Conservation (phyloP, 1,140 invertebrate species). For the Papilio machaon region DNA sequence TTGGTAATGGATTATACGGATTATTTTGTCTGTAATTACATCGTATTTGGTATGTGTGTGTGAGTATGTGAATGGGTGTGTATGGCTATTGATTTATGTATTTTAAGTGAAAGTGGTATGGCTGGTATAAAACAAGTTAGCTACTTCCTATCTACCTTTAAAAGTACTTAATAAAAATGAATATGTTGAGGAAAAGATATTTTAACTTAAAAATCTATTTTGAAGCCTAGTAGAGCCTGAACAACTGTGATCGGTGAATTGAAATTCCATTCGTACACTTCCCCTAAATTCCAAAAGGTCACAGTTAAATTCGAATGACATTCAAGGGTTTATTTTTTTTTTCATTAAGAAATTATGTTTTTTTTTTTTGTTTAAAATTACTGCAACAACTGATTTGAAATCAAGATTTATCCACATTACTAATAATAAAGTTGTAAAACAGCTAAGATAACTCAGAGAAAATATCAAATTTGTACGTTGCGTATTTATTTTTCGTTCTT, state of each 20-base stretch:
- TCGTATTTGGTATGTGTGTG: neutral
- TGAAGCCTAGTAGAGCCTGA: no score
- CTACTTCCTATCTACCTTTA: conserved; percentile 23
- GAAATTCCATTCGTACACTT: no score
- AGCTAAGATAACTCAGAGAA: neutral
- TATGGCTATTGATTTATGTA: conserved; percentile 37
- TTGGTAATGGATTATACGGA: conserved; percentile 37
- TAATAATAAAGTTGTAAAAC: neutral
- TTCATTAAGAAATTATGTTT: no score
- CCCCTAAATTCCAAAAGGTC: no score
- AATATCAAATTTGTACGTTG: neutral
- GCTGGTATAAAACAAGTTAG: conserved; percentile 24
- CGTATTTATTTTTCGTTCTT: neutral
- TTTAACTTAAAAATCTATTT: neutral
- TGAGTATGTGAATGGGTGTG: conserved; percentile 13
- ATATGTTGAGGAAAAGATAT: neutral
- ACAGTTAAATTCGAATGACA: no score
- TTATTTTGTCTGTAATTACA: conserved; percentile 38
- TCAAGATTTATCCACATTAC: neutral
- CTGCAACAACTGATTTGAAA: neutral
- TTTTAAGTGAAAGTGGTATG: conserved; percentile 40
- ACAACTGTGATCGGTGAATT: no score
- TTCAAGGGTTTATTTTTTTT: no score
- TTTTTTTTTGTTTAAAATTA: neutral
- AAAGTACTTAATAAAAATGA: conserved; percentile 21